phyloP scores from a whole-genome alignment of 1,140 invertebrate species.

The Danaus melanippus region DNA sequence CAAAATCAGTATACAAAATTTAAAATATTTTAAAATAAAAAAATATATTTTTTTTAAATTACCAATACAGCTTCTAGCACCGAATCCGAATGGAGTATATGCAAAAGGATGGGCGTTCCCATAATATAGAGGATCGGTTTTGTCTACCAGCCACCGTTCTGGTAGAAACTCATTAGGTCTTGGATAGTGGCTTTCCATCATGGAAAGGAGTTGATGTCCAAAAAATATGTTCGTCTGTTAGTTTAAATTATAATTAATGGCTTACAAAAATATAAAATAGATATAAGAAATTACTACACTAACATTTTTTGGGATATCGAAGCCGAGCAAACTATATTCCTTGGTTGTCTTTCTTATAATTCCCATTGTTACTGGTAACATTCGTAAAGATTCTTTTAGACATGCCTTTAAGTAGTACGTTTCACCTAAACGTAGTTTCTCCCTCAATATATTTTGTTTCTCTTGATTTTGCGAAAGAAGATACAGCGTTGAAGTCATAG shows the following conservation, averaged over 20 bases:
- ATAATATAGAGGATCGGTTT: slow-evolving; percentile 52
- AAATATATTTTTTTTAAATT: slow-evolving; percentile 6
- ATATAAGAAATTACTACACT: slow-evolving; percentile 7
- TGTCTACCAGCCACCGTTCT: slow-evolving; percentile 73
- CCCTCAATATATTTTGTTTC: slow-evolving; percentile 77
- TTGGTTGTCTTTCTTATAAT: slow-evolving; percentile 66
- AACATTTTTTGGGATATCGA: slow-evolving; percentile 42
- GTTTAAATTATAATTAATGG: not conserved
- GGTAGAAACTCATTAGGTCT: slow-evolving; percentile 72
- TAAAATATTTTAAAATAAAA: no score
- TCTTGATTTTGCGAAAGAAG: slow-evolving; percentile 76
- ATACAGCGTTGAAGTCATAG: slow-evolving; percentile 69
- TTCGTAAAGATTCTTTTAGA: slow-evolving; percentile 77
- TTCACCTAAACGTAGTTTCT: slow-evolving; percentile 74
- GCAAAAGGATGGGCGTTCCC: slow-evolving; percentile 73
- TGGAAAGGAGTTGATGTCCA: slow-evolving; percentile 57
- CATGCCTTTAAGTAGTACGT: slow-evolving; percentile 77
- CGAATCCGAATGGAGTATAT: slow-evolving; percentile 76
- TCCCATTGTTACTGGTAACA: slow-evolving; percentile 71
- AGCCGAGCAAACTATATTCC: slow-evolving; percentile 73
- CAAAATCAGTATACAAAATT: not conserved
- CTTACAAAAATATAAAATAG: not conserved
- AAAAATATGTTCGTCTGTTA: slow-evolving; percentile 39
- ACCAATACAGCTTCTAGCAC: slow-evolving; percentile 73
- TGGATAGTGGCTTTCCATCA: slow-evolving; percentile 68